Percentiles rank a stretch among this genome's conserved stretches.
Evolutionary conservation across 1,140 invertebrate species (phyloP).

Genomic region (Aphaenogaster ashmeadi): DNA sequence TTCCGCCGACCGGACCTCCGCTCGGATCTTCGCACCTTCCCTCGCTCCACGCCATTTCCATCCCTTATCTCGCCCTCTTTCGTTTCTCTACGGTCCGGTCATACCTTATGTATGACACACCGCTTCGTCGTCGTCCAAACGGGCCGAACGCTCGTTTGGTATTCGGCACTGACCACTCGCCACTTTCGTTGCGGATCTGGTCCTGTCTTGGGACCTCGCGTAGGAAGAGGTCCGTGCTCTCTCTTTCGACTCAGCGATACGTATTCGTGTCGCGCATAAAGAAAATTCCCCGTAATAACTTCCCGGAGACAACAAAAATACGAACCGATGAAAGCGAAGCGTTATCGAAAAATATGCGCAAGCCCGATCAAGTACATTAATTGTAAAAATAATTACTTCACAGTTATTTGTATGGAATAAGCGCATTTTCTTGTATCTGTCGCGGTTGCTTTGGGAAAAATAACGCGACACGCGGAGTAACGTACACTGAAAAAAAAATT

Average conservation of each 20-base stretch:
- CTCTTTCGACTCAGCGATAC: constrained; percentile 30
- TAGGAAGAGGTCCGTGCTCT: constrained; percentile 58
- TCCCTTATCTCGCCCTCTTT: constrained; percentile 65
- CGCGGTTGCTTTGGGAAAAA: not conserved
- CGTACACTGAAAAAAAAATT: too few species aligned
- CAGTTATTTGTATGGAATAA: not conserved
- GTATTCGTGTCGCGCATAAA: constrained; percentile 68
- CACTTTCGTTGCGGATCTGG: constrained; percentile 82
- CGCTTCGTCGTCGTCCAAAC: constrained; percentile 71
- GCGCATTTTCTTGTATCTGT: not conserved
- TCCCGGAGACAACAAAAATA: constrained; percentile 30
- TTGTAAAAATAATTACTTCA: not conserved
- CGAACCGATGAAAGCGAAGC: not conserved
- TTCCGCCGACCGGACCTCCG: constrained; percentile 29
- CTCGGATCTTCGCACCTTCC: constrained; percentile 37
- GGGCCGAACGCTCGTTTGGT: constrained; percentile 80
- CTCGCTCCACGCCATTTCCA: constrained; percentile 42
- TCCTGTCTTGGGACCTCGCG: constrained; percentile 69
- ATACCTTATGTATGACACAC: constrained; percentile 84
- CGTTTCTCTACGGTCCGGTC: constrained; percentile 69
- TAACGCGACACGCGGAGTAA: not conserved
- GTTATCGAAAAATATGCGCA: not conserved
- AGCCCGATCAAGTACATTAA: not conserved
- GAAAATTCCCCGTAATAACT: constrained; percentile 62
- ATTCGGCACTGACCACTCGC: constrained; percentile 83